Evolutionary conservation across 2,113 vertebrate species (phyloP).

Genomic region (Sylvietta virens): DNA sequence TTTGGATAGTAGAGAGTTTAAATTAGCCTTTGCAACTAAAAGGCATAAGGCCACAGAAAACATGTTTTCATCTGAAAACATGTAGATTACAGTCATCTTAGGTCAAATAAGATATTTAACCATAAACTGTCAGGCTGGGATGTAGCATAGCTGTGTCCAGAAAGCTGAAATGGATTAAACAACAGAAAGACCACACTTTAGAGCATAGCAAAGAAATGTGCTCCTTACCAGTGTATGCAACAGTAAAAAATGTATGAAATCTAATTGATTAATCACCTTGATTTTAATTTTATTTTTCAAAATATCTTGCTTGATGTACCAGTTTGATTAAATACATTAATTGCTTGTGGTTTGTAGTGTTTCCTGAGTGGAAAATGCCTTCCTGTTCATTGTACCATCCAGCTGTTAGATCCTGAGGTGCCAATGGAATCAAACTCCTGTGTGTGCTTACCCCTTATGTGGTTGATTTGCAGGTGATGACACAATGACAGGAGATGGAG

Average conservation of each 20-base stretch:
- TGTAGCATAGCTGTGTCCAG: neutral
- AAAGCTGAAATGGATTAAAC: neutral
- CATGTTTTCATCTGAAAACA: neutral
- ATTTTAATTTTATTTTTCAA: neutral
- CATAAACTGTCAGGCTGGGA: neutral
- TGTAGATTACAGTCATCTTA: neutral
- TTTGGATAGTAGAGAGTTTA: neutral
- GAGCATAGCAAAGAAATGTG: neutral
- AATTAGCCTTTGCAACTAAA: neutral
- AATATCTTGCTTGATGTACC: neutral
- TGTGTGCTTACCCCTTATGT: neutral
- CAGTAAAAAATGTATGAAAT: neutral
- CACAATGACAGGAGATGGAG: conserved; percentile 95
- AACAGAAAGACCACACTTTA: neutral
- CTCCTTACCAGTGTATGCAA: neutral
- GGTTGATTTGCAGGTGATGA: conserved; percentile 82
- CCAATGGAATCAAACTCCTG: neutral
- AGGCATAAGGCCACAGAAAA: neutral
- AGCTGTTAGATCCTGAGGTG: neutral
- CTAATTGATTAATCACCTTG: neutral
- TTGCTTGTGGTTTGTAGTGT: conserved; percentile 25
- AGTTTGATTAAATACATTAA: conserved; percentile 19
- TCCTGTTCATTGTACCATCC: neutral
- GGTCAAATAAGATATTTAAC: neutral
- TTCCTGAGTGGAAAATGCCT: neutral